phyloP scores from a whole-genome alignment of 2,888 invertebrate species.

The Tanaodytes sp. region DNA sequence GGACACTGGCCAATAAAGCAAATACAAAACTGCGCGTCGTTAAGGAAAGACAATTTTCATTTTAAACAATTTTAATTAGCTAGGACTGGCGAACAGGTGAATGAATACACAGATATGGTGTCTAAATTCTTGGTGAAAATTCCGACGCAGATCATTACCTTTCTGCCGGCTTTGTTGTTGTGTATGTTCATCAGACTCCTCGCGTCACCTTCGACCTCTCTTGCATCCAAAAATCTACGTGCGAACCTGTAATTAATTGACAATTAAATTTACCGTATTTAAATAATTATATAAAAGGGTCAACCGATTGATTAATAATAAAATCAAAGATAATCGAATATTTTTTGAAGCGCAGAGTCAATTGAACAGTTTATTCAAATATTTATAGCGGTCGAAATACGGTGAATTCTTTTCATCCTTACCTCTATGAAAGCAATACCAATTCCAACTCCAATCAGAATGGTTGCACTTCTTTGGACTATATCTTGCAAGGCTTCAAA shows the following conservation, averaged over 20 bases:
- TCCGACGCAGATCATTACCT: too few relatives aligned
- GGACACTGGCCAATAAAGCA: slow-evolving; percentile 27
- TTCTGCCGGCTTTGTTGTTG: slow-evolving; percentile 95
- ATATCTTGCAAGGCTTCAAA: slow-evolving; percentile 74
- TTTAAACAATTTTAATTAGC: slow-evolving; percentile 37
- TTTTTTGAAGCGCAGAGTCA: too few relatives aligned
- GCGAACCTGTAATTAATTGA: slow-evolving; percentile 78
- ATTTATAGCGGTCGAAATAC: too few relatives aligned
- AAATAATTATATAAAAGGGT: too few relatives aligned
- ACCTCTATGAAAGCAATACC: slow-evolving; percentile 79
- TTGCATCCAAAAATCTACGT: slow-evolving; percentile 90
- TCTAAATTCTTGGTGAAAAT: too few relatives aligned
- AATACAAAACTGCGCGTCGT: slow-evolving; percentile 18
- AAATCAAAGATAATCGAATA: too few relatives aligned
- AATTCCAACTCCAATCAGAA: slow-evolving; percentile 78
- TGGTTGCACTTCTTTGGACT: slow-evolving; percentile 75
- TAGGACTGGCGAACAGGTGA: background rate
- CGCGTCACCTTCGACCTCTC: slow-evolving; percentile 91
- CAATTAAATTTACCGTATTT: too few relatives aligned
- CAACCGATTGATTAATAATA: too few relatives aligned
- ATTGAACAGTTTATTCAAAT: too few relatives aligned
- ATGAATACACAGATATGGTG: too few relatives aligned
- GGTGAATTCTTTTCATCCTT: slow-evolving; percentile 26
- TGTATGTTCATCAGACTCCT: slow-evolving; percentile 96
- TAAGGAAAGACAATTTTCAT: slow-evolving; percentile 27